Percentiles rank a stretch among this genome's conserved stretches.
Conservation (phyloP, 2,113 vertebrate species). For the Podarcis muralis region DNA sequence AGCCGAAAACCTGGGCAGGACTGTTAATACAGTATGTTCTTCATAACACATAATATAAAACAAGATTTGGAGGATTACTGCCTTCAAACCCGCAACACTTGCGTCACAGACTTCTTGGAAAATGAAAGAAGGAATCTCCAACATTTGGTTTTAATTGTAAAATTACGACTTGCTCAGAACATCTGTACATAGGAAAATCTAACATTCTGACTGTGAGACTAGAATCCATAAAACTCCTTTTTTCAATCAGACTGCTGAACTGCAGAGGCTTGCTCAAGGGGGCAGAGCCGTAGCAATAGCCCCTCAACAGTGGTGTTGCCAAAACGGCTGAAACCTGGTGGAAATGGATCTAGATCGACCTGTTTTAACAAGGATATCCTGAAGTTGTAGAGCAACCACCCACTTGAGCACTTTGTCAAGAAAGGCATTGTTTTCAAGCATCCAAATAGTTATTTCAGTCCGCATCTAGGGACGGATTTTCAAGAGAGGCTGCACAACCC, state of each 20-base stretch:
- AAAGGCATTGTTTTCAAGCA: background rate
- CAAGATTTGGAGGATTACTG: conserved; percentile 36
- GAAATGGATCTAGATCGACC: too few species aligned
- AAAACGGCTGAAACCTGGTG: too few species aligned
- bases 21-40: conserved; percentile 43
- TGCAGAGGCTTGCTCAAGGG: too few species aligned
- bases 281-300: too few species aligned
- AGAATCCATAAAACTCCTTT: background rate
- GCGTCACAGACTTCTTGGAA: conserved; percentile 15
- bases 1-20: conserved; percentile 30
- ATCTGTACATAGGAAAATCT: conserved; percentile 53
- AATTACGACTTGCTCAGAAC: conserved; percentile 45
- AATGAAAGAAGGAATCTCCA: conserved; percentile 45
- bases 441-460: background rate
- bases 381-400: background rate
- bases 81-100: conserved; percentile 23
- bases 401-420: background rate
- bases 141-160: conserved; percentile 27
- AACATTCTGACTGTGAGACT: conserved; percentile 17
- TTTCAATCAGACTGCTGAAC: background rate
- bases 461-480: background rate
- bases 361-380: too few species aligned
- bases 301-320: too few species aligned
- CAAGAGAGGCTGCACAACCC: too few species aligned
- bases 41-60: conserved; percentile 46